phyloP scores from a whole-genome alignment of 1,140 invertebrate species.

The Drosophila micromelanica region DNA sequence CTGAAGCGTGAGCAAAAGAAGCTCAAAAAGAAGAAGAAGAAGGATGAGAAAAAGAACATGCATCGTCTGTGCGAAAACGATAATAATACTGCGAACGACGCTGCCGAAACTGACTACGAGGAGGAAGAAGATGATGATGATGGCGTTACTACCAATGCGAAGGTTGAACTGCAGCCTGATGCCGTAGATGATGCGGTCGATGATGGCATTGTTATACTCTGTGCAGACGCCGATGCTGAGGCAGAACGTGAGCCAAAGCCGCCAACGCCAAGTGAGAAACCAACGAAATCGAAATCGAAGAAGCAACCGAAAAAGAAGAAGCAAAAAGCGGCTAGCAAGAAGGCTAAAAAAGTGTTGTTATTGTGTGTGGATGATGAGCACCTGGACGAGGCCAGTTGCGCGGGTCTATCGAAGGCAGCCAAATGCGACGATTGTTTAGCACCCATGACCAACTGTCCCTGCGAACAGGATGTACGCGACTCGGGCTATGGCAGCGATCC shows the following conservation, averaged over 20 bases:
- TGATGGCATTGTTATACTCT: constrained; percentile 59
- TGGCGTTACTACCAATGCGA: constrained; percentile 14
- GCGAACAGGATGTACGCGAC: constrained; percentile 87
- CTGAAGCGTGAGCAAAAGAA: constrained; percentile 94
- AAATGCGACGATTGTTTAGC: constrained; percentile 69
- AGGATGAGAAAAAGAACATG: constrained; percentile 87
- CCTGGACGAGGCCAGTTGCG: constrained; percentile 33
- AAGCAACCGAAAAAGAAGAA: constrained; percentile 79
- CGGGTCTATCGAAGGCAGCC: constrained; percentile 31
- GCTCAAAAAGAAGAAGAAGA: constrained; percentile 93
- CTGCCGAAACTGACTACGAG: constrained; percentile 52
- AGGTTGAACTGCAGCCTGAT: constrained; percentile 19
- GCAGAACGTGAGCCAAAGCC: constrained; percentile 19
- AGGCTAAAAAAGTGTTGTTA: constrained; percentile 26
- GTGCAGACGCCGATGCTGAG: constrained; percentile 28
- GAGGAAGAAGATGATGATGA: constrained; percentile 49
- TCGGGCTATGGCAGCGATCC: constrained; percentile 92
- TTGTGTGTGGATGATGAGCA: constrained; percentile 36
- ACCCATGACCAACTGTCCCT: constrained; percentile 80
- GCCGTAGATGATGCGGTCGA: constrained; percentile 48
- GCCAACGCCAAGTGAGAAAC: constrained; percentile 40
- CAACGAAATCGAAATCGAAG: constrained; percentile 80
- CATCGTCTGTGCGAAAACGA: constrained; percentile 64
- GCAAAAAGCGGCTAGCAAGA: constrained; percentile 58
- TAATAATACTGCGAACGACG: constrained; percentile 45